phyloP scores from a whole-genome alignment of 2,113 vertebrate species.

The Leuciscus idus region DNA sequence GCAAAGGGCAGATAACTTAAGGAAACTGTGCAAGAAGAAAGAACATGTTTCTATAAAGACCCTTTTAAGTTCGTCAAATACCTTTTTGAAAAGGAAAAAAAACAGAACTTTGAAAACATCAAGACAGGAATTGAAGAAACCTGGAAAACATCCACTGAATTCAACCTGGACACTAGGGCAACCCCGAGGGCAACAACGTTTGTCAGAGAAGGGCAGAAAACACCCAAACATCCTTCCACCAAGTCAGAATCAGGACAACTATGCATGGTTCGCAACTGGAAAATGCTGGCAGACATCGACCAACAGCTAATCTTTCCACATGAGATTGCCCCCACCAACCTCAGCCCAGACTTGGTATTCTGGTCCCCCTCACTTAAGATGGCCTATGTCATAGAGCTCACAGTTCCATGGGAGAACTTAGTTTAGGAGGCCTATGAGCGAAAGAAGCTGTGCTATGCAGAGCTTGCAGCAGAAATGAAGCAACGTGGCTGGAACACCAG shows the following conservation, averaged over 20 bases:
- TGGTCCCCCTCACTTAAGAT: not conserved
- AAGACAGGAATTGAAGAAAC: conserved; percentile 28
- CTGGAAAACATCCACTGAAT: not conserved
- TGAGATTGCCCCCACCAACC: too few relatives aligned
- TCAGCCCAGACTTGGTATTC: not conserved
- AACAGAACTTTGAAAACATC: conserved; percentile 7
- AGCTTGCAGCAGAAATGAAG: too few relatives aligned
- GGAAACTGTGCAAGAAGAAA: not conserved
- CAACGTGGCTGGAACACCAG: too few relatives aligned
- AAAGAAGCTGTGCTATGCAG: too few relatives aligned
- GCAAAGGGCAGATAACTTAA: not conserved
- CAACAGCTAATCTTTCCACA: too few relatives aligned
- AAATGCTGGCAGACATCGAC: too few relatives aligned
- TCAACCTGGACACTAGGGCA: conserved; percentile 1
- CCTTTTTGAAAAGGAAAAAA: conserved; percentile 42
- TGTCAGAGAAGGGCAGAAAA: too few relatives aligned
- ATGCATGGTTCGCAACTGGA: too few relatives aligned
- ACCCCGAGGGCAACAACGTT: not conserved
- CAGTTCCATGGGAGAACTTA: too few relatives aligned
- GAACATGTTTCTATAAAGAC: conserved; percentile 19
- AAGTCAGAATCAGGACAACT: too few relatives aligned
- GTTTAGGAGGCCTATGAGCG: too few relatives aligned
- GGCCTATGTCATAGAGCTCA: not conserved
- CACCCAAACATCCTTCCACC: too few relatives aligned
- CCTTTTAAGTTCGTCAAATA: conserved; percentile 9